Base-by-base conservation (phyloP, 2,797 vertebrate genomes). In the Lutjanus campechanus region DNA sequence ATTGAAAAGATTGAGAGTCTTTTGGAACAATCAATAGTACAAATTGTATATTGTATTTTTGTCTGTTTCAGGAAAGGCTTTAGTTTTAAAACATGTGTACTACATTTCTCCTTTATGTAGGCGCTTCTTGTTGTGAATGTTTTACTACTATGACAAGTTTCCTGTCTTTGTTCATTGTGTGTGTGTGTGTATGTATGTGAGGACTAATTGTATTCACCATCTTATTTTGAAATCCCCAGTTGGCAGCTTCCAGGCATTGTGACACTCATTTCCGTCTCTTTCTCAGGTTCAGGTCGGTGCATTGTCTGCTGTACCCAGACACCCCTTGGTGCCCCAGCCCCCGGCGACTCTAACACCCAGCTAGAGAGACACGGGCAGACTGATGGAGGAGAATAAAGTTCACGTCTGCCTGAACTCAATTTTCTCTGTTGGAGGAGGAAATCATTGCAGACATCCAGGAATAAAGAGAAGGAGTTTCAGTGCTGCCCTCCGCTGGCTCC, bases 251-350 rank as follows among this genome's bases (percentile, higher is more conserved):
- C 87, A 84, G 85, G 80, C 88, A 92, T 92, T 93, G 92, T 94
- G 80, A 80, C 81, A 8, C 59, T 74, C 20, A 69, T 67, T 92
- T 93, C 90, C 91, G 69, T 86, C 71, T 79, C 55, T 85, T 71
- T 76, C n/a, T 1, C 89, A 99, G 98, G 88, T 99, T 99, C 89
- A 97, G 96, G 94, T 97, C 97, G 61, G 88, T 98, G 77, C 98
- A 99, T 88, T 99, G 97, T 94, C 95, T 97, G 64, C 92, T 98
- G 88, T 97, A 98, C 85, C 97, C 97, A 46, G 96, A 97, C 86
- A 98, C 97, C 11, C 89, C 93, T 20, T 98, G 97, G 98, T 99
- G 98, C 87, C 96, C 95, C 15, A 25, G 72, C 70, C 77, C 72
- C 62, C 36, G 51, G 80, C 75, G 56, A 74, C 88, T 79, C 13